Conservation (phyloP, 2,797 vertebrate genomes). For the Anguilla megastoma region DNA sequence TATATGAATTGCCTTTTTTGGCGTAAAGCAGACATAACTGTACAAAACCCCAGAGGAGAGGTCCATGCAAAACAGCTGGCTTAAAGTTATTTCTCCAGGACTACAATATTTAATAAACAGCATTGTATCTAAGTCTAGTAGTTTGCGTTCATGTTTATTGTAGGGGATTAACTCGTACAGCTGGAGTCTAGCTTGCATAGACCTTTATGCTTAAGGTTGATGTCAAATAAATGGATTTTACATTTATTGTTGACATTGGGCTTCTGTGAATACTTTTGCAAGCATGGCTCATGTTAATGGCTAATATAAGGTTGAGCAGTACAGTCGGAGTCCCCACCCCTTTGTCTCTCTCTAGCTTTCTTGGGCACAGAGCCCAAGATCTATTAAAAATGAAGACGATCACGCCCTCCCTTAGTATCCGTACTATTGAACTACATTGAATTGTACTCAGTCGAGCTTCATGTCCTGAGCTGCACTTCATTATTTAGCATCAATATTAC, state of each 20-base stretch:
- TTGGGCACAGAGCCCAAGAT: not conserved
- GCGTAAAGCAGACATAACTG: not conserved
- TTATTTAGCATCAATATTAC: conserved; percentile 13
- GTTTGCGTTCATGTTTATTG: not conserved
- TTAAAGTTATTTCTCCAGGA: not conserved
- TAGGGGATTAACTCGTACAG: too few species aligned
- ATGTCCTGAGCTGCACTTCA: not conserved
- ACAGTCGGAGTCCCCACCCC: not conserved
- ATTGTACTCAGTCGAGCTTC: not conserved
- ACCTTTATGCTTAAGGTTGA: not conserved
- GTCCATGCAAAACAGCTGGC: not conserved
- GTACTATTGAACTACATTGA: not conserved
- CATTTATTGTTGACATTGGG: not conserved
- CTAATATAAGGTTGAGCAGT: not conserved
- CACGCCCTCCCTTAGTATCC: conserved; percentile 41
- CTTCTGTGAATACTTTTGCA: not conserved
- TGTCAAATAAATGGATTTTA: not conserved
- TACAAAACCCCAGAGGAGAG: not conserved
- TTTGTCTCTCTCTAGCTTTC: not conserved
- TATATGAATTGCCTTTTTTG: not conserved
- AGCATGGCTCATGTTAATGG: not conserved
- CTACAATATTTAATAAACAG: not conserved
- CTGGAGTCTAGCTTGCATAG: not conserved
- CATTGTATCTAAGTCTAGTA: not conserved
- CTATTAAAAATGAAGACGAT: conserved; percentile 49